Conservation (phyloP, 2,888 invertebrate genomes). For the Byasa hedistus region DNA sequence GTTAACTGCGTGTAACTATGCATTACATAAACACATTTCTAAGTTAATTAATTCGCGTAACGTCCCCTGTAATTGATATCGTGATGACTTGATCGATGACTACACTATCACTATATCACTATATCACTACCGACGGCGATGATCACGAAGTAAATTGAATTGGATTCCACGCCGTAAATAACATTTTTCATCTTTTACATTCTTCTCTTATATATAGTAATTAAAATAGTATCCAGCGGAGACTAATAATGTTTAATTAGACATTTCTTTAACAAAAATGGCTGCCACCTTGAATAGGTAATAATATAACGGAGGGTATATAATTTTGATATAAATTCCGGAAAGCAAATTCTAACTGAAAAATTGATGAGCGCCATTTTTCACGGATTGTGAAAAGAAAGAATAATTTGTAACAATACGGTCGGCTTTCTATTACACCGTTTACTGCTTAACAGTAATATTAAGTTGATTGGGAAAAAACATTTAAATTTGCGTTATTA, state of each 20-base stretch:
- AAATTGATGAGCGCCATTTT: constrained; percentile 30
- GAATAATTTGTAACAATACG: constrained; percentile 29
- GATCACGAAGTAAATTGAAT: not conserved
- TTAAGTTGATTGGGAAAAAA: no score
- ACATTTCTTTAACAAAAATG: no score
- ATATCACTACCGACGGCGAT: no score
- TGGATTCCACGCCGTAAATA: not conserved
- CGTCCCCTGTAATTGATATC: no score
- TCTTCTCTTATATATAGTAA: no score
- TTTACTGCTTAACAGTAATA: not conserved
- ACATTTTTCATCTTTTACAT: no score
- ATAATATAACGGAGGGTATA: constrained; percentile 17
- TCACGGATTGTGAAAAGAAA: constrained; percentile 26
- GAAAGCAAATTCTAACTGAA: constrained; percentile 22
- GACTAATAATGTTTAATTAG: no score
- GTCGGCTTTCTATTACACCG: constrained; percentile 16
- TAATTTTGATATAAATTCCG: constrained; percentile 22
- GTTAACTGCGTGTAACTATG: constrained; percentile 3
- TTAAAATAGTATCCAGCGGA: no score
- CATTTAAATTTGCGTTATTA: no score
- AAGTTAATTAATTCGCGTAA: constrained; percentile 21
- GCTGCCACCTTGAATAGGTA: not conserved
- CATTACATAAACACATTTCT: constrained; percentile 11
- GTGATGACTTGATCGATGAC: no score
- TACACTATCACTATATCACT: no score